Percentiles rank a stretch among this genome's conserved stretches.
These are phyloP conservation scores for Drosophila kanapiae DNA, from an alignment of 1,140 invertebrate genomes.

Conservation along the genomic window DNA sequence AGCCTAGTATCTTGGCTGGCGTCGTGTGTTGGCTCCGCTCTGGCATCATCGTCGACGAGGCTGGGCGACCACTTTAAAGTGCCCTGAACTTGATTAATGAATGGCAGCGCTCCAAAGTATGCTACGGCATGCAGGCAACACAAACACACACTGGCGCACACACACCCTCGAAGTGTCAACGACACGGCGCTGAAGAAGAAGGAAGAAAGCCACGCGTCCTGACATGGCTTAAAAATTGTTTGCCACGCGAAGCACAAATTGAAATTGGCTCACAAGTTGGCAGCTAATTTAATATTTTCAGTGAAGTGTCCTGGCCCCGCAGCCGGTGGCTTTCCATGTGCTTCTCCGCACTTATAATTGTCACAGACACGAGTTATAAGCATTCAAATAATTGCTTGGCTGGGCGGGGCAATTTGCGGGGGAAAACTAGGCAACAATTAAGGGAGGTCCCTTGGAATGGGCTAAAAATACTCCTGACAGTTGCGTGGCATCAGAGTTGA, in stretches of 20 bases:
- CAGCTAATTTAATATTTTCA: conserved; percentile 74
- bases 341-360: conserved; percentile 44
- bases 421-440: conserved; percentile 3
- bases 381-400: conserved; percentile 28
- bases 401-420: conserved; percentile 1
- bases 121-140: conserved; percentile 54
- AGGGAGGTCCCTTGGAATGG: neutral
- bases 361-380: conserved; percentile 36
- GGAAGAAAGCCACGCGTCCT: conserved; percentile 14
- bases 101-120: conserved; percentile 74
- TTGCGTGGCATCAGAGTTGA: too few species aligned
- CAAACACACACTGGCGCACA: conserved; percentile 18
- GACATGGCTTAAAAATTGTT: conserved; percentile 51
- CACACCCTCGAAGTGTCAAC: conserved; percentile 66
- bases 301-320: conserved; percentile 3
- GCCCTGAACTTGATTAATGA: conserved; percentile 81
- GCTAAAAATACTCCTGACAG: neutral
- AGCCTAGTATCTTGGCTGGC: neutral
- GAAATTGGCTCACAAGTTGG: conserved; percentile 74
- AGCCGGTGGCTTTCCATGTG: neutral
- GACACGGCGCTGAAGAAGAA: conserved; percentile 44
- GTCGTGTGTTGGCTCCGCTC: neutral
- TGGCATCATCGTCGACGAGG: conserved; percentile 13
- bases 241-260: conserved; percentile 56
- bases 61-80: conserved; percentile 69